Evolutionary conservation across 2,888 invertebrate species (phyloP).

Genomic region (Boloria euphrosyne): DNA sequence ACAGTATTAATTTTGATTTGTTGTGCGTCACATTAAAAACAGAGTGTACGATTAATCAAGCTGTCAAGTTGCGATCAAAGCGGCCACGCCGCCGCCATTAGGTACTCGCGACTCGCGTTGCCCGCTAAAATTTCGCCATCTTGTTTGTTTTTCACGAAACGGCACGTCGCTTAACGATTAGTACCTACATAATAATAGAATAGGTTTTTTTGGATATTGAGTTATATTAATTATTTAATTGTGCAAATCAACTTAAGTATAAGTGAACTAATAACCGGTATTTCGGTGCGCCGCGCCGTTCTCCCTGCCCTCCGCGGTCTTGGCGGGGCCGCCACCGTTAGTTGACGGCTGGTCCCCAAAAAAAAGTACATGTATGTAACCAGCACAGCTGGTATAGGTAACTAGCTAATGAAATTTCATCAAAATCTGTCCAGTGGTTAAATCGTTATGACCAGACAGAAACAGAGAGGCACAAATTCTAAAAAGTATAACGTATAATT

Average conservation of each 20-base stretch:
- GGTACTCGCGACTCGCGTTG: constrained; percentile 40
- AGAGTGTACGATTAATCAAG: constrained; percentile 42
- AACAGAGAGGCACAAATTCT: no score
- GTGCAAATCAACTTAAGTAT: not conserved
- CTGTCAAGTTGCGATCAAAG: constrained; percentile 50
- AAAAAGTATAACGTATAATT: no score
- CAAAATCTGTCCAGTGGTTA: no score
- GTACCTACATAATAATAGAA: not conserved
- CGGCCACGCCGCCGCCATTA: constrained; percentile 62
- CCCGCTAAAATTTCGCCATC: constrained; percentile 47
- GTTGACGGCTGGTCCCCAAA: no score
- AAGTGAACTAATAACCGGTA: no score
- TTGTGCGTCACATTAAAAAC: constrained; percentile 35
- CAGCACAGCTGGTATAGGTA: no score
- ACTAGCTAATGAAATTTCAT: no score
- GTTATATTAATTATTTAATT: not conserved
- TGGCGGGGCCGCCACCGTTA: no score
- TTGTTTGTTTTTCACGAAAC: constrained; percentile 50
- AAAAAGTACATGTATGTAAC: no score
- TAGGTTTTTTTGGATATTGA: not conserved
- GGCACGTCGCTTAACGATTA: constrained; percentile 53
- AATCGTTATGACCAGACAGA: no score
- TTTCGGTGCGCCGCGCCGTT: no score
- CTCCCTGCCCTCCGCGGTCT: no score
- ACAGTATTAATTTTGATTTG: constrained; percentile 41